Evolutionary conservation across 1,140 invertebrate genomes (phyloP), one percentile per base, ranked within the genome.

Genomic region (Cotesia chilonis): DNA sequence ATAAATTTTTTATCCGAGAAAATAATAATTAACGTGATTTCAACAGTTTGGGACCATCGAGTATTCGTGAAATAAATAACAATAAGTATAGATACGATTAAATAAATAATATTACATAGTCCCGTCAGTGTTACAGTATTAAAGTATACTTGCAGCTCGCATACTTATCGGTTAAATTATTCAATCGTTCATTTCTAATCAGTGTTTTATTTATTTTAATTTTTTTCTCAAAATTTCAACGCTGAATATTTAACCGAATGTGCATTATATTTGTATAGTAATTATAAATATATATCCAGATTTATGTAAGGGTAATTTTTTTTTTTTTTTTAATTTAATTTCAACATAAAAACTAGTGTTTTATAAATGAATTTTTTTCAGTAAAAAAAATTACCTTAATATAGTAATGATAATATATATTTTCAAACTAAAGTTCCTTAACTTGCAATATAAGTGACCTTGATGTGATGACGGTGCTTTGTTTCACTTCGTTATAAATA

Each of bases 401-500:
- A 67, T 71, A 64, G 73, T 28, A 17, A 60, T 63, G 36, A 67
- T 71, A 70, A 75, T 70, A 77, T 74, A 76, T 74, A 71, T 82
- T 83, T 84, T 78, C 83, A 80, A 80, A 83, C 81, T 85, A 85
- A 82, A 86, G 84, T 86, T 86, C 84, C 84, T 86, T 82, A 73
- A 76, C 76, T 74, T 80, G 76, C 57, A 37, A 75, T 78, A 68
- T 68, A 68, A 79, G 77, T 76, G 72, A 68, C 81, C 81, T 80
- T 77, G 79, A 82, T 83, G 84, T 85, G 85, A 86, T 85, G 83
- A 85, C 81, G 85, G 83, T 86, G 84, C 83, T 86, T 86, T 84
- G 82, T 85, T 85, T 86, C 81, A 84, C 79, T 77, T 84, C 28
- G n/a, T 74, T 63, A 71, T 70, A 60, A 70, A 61, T 73, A 54